Conservation (phyloP, 2,797 vertebrate species). For the Bryconaethiops microstoma region DNA sequence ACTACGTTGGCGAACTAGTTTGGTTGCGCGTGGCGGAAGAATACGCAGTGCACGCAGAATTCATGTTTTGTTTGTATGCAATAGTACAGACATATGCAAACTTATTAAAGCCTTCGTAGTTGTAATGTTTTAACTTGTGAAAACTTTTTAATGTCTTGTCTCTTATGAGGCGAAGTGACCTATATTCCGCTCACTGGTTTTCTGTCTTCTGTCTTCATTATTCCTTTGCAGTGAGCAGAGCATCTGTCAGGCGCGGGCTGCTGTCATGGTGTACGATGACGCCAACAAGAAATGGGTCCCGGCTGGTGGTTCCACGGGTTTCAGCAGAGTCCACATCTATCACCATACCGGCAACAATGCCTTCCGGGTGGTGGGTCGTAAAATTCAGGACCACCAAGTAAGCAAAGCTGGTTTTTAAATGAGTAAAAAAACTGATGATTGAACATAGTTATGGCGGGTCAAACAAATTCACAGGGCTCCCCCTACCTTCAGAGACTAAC, state of each 20-base stretch:
- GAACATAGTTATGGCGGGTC: neutral
- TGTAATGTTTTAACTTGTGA: too few species aligned
- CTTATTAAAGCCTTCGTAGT: too few species aligned
- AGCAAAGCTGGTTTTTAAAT: constrained; percentile 48
- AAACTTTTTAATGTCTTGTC: too few species aligned
- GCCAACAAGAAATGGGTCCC: constrained; percentile 99
- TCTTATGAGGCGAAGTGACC: too few species aligned
- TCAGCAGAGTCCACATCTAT: constrained; percentile 98
- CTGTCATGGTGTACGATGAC: constrained; percentile 99
- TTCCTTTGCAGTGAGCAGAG: constrained; percentile 90
- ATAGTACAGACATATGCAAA: too few species aligned
- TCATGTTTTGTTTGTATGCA: too few species aligned
- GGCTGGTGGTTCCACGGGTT: constrained; percentile 94
- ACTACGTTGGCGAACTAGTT: too few species aligned
- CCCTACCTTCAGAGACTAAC: neutral
- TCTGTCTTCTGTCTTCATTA: neutral
- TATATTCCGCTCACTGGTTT: neutral
- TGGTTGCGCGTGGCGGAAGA: too few species aligned
- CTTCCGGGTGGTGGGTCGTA: constrained; percentile 96
- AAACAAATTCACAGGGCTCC: neutral
- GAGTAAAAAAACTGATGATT: neutral
- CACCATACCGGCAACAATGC: constrained; percentile 98
- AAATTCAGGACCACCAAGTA: constrained; percentile 99
- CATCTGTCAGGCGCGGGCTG: constrained; percentile 98
- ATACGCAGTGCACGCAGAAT: too few species aligned